These are phyloP conservation scores for Dendrocincla fuliginosa DNA, from an alignment of 2,797 vertebrate genomes.

Conservation along the genomic window DNA sequence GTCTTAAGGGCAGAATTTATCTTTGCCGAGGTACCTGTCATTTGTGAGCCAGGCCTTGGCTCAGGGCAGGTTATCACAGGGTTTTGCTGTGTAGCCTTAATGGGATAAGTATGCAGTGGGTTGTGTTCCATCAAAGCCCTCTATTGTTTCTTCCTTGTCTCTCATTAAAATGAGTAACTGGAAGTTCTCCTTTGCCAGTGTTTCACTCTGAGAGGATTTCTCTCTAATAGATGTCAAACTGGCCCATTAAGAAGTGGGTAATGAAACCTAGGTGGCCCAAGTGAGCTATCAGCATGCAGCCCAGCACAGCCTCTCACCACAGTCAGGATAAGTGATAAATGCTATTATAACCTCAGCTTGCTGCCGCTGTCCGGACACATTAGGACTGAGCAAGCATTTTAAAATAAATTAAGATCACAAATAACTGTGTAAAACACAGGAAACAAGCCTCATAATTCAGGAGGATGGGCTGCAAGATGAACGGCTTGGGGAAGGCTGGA, in stretches of 20 bases:
- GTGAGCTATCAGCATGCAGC: constrained; percentile 64
- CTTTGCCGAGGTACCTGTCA: not conserved
- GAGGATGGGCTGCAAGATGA: constrained; percentile 49
- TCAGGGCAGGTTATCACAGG: not conserved
- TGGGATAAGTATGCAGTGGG: constrained; percentile 12
- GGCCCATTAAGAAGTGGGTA: constrained; percentile 64
- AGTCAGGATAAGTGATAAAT: constrained; percentile 61
- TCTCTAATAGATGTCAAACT: constrained; percentile 63
- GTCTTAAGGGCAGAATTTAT: constrained; percentile 19
- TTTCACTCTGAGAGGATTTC: constrained; percentile 65
- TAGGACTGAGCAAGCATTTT: constrained; percentile 64
- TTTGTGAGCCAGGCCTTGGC: not conserved
- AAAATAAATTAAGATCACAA: constrained; percentile 70
- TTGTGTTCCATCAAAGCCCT: constrained; percentile 37
- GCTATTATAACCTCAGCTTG: constrained; percentile 60
- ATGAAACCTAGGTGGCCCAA: constrained; percentile 68
- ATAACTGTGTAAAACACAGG: constrained; percentile 61
- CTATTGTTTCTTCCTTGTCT: constrained; percentile 54
- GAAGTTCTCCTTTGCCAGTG: constrained; percentile 48
- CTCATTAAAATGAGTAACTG: constrained; percentile 69
- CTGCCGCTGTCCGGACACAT: constrained; percentile 14
- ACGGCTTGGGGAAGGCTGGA: constrained; percentile 27
- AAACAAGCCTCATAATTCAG: constrained; percentile 59
- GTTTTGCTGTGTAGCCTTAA: not conserved
- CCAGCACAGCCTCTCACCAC: constrained; percentile 33